Evolutionary conservation across 2,888 invertebrate species (phyloP), one percentile per base, ranked within the genome.

Genomic region (Orchesella flavescens): DNA sequence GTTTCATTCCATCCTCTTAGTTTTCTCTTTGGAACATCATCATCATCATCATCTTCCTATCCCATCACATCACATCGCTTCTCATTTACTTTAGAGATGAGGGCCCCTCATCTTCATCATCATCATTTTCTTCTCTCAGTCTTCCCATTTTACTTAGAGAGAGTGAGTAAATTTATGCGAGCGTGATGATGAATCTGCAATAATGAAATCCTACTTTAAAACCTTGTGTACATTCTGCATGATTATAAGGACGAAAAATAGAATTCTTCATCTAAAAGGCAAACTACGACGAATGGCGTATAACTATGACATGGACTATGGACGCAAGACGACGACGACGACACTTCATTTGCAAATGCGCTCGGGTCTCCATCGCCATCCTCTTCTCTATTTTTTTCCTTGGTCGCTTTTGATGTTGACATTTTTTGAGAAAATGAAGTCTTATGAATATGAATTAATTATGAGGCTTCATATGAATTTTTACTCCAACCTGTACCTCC

Each of bases 361-460:
- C 53, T 49, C 55, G 3, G 21, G 12, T 17, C 66, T 46, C 66
- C 13, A 23, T 21, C 55, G n/a, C 53, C 46, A 49, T n/a, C 53
- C 17, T 17, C 17, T 66, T 66, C 17, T 59, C 44, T 43, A 23
- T 73, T 73, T 43, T 69, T 44, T 24, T 15, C 19, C 24, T 43
- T 53, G 24, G 63, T 23, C 44, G 68, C 69, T 69, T 77, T 78
- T 78, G 59, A 78, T 78, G 77, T 78, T 78, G 77, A 78, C 77
- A 61, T 69, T 69, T 59, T 34, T 34, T 78, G 21, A 46, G 77
- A 69, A 69, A 78, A 78, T 76, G 68, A 68, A 78, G 77, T 82
- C 65, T 65, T 74, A 79, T 84, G 84, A 84, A 79, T 83, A 74
- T 84, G 84, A 84, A 84, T 84, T 79, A 84, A 84, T 84, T 84